phyloP scores from a whole-genome alignment of 92 coral and sea anemone species.

The Siderastrea radians region DNA sequence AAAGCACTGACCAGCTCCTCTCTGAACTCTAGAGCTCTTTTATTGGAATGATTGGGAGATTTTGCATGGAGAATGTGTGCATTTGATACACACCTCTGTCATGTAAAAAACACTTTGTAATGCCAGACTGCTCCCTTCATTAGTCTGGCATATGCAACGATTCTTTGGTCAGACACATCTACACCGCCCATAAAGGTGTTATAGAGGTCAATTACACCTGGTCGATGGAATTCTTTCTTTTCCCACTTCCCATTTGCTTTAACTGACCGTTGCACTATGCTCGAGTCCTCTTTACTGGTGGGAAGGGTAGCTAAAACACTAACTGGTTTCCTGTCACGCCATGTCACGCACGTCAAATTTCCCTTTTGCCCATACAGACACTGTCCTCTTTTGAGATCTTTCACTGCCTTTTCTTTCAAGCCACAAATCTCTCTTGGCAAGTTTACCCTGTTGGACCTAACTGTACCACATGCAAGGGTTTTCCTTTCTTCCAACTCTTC shows the following conservation, averaged over 20 bases:
- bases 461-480: too few relatives aligned
- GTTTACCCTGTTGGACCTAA: too few relatives aligned
- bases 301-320: too few relatives aligned
- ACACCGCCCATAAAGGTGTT: constrained; percentile 15
- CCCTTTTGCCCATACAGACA: constrained; percentile 7
- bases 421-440: too few relatives aligned
- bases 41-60: constrained; percentile 28
- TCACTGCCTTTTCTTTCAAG: constrained; percentile 13
- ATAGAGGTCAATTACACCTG: too few relatives aligned
- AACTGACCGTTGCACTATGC: too few relatives aligned
- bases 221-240: too few relatives aligned
- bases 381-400: constrained; percentile 11
- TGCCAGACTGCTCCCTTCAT: constrained; percentile 29
- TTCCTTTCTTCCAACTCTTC: background rate
- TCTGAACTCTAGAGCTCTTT: constrained; percentile 29
- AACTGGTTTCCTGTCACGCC: too few relatives aligned
- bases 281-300: too few relatives aligned
- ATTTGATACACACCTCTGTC: constrained; percentile 36
- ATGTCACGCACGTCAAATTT: background rate
- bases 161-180: constrained; percentile 34
- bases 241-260: background rate
- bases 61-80: constrained; percentile 48
- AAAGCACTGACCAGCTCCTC: constrained; percentile 29
- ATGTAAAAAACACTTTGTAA: constrained; percentile 20
- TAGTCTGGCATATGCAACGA: constrained; percentile 20